Conservation (phyloP, 1,140 invertebrate species). For the Zaprionus taronus region DNA sequence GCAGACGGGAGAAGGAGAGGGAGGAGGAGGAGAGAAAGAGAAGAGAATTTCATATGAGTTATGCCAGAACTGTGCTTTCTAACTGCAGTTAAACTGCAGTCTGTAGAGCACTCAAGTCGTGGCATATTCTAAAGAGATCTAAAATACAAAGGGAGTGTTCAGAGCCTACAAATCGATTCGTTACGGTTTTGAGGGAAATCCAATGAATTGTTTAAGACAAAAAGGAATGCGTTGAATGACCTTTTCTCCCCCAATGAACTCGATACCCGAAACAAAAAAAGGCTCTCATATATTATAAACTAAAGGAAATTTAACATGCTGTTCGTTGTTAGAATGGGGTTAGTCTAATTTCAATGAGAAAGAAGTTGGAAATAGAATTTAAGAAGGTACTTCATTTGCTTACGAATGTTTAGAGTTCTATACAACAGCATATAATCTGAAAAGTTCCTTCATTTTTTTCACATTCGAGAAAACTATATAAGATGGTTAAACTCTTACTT, state of each 20-base stretch:
- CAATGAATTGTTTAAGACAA: neutral
- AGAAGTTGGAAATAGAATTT: too few relatives aligned
- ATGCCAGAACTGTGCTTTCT: constrained; percentile 57
- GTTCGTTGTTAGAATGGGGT: too few relatives aligned
- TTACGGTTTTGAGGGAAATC: neutral
- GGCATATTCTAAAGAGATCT: constrained; percentile 2
- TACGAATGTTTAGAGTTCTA: too few relatives aligned
- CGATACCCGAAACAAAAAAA: neutral
- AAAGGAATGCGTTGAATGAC: neutral
- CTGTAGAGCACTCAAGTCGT: neutral
- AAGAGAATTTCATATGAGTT: neutral
- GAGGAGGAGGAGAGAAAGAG: constrained; percentile 15
- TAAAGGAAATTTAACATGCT: neutral
- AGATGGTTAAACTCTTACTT: too few relatives aligned
- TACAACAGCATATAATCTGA: too few relatives aligned
- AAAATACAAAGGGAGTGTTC: neutral
- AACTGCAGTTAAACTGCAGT: constrained; percentile 30
- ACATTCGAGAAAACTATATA: too few relatives aligned
- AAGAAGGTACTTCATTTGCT: too few relatives aligned
- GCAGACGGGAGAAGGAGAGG: neutral
- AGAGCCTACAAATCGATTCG: neutral
- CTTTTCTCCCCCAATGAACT: neutral
- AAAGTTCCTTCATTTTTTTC: too few relatives aligned
- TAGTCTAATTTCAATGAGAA: too few relatives aligned
- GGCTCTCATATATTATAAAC: neutral